Base-by-base conservation (phyloP, 2,888 invertebrate species). In the Isotomurus palustris region DNA sequence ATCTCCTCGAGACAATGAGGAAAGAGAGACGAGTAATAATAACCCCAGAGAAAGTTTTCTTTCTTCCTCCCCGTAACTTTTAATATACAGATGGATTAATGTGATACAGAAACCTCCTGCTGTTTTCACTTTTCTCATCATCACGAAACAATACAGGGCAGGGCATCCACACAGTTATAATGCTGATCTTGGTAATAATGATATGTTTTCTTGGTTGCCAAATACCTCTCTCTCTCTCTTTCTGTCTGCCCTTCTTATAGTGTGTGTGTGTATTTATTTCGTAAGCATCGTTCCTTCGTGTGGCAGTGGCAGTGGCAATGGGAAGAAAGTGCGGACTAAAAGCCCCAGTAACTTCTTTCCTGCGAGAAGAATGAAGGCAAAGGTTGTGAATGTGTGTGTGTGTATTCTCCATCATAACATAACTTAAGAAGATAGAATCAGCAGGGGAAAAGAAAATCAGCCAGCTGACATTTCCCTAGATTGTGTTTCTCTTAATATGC, bases 71-170 rank as follows among this genome's bases (percentile, higher is more conserved):
- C n/a, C n/a, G n/a, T 38, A 38, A 38, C 38, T 38, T 38, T 32
- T 38, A 38, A 38, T 38, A 38, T 19, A 14, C 8, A 38, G 38
- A 38, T 38, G 38, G 38, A 38, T 38, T 38, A 38, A 38, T 38
- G 38, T 38, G 38, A 38, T 38, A 38, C 8, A 14, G 38, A n/a
- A n/a, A 14, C 38, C n/a, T 19, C 38, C 38, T 32, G 32, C 8
- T 32, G 32, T 8, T 38, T 14, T 32, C 38, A n/a, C 38, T 19
- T 38, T 14, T 14, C 38, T 38, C 38, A 17, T 38, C 4, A 38
- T 4, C 17, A 4, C 5, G 38, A 14, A 38, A 38, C 8, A 5
- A 38, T 38, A 14, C n/a, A n/a, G n/a, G n/a, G n/a, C n/a, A 19
- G 38, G n/a, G 14, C 38, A 17, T 38, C 19, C 19, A 8, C n/a